Conservation (phyloP, 35 echinoderm and acorn worm genomes). For the Chiridota heheva region DNA sequence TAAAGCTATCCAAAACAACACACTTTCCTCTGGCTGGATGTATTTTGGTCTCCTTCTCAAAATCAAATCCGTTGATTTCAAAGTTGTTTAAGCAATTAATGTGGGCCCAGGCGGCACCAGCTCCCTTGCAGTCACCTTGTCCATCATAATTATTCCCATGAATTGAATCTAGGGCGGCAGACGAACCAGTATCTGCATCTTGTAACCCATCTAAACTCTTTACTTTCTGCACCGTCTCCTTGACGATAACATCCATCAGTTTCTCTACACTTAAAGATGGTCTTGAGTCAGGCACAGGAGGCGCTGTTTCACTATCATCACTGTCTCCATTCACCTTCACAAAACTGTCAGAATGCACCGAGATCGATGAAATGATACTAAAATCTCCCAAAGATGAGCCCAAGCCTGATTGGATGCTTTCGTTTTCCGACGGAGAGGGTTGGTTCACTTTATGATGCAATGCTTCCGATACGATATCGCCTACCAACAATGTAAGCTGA, state of each 20-base stretch:
- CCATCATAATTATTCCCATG: no score
- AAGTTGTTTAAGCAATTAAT: no score
- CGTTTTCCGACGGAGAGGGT: conserved; percentile 14
- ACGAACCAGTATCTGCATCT: no score
- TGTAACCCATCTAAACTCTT: background rate
- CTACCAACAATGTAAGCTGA: conserved; percentile 8
- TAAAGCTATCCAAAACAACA: no score
- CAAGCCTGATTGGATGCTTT: conserved; percentile 21
- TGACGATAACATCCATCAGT: background rate
- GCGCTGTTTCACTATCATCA: background rate
- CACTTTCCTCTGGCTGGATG: no score
- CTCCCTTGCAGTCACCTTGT: no score
- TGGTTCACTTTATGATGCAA: background rate
- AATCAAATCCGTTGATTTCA: no score
- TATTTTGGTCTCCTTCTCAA: no score
- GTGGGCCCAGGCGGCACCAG: no score
- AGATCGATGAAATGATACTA: conserved; percentile 73
- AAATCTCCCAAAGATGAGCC: conserved; percentile 67
- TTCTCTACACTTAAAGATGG: conserved; percentile 16
- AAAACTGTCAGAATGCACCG: conserved; percentile 68
- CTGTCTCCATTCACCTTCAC: conserved; percentile 62
- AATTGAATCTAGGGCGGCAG: no score
- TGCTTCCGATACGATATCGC: conserved; percentile 11
- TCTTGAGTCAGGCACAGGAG: background rate
- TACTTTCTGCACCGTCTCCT: conserved; percentile 16